Evolutionary conservation across 1,140 invertebrate species (phyloP).

Genomic region (Chrysopa pallens): DNA sequence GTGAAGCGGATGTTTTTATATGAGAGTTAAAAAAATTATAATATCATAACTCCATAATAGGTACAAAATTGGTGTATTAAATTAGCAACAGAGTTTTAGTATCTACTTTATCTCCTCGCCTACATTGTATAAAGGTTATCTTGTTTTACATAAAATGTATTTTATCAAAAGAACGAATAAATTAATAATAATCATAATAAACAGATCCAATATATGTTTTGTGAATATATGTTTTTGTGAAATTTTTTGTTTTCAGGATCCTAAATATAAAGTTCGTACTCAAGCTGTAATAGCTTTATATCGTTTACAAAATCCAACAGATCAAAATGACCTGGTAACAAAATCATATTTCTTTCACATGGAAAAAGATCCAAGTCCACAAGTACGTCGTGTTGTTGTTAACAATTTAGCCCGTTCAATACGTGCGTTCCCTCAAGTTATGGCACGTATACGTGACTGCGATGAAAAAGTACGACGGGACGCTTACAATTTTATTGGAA

Average conservation of each 20-base stretch:
- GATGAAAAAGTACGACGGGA: constrained; percentile 53
- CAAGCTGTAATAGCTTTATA: constrained; percentile 59
- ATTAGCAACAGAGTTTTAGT: too few species aligned
- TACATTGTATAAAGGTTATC: too few species aligned
- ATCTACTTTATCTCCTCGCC: too few species aligned
- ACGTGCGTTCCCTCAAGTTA: constrained; percentile 42
- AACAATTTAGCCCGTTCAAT: constrained; percentile 43
- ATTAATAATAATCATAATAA: too few species aligned
- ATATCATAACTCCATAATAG: too few species aligned
- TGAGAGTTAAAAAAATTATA: too few species aligned
- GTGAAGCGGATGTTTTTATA: too few species aligned
- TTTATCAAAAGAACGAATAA: too few species aligned
- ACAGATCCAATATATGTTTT: too few species aligned
- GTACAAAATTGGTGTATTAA: too few species aligned
- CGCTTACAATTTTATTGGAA: constrained; percentile 52
- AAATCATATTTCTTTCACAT: constrained; percentile 59
- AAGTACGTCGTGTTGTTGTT: constrained; percentile 48
- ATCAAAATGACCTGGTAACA: constrained; percentile 54
- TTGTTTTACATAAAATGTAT: too few species aligned
- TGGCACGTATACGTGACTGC: constrained; percentile 53
- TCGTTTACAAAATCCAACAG: constrained; percentile 55
- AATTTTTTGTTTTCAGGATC: constrained; percentile 30
- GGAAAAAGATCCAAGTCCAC: constrained; percentile 50
- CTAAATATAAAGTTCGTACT: constrained; percentile 45
- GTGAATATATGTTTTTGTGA: background rate